phyloP scores from a whole-genome alignment of 2,113 vertebrate genomes.

The Anhinga anhinga region DNA sequence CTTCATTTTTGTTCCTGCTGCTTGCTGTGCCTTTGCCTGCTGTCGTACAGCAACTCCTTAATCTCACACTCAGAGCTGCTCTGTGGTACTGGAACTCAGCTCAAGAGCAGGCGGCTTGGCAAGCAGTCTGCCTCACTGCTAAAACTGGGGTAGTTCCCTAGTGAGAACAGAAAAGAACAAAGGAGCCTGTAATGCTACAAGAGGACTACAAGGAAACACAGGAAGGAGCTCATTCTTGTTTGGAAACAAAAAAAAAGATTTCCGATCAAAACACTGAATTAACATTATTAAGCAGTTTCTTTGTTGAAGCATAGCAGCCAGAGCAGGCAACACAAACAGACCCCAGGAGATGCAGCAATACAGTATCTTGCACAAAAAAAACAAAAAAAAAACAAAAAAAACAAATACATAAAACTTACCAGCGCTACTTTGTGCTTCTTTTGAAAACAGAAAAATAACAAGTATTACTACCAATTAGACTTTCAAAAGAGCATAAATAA shows the following conservation, averaged over 20 bases:
- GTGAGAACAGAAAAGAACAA: constrained; percentile 17
- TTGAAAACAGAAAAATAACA: background rate
- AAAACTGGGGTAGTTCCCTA: constrained; percentile 38
- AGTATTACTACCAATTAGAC: background rate
- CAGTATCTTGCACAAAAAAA: background rate
- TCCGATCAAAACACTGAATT: background rate
- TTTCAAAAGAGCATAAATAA: constrained; percentile 45
- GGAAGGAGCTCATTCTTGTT: background rate
- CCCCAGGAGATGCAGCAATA: background rate
- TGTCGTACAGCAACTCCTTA: background rate
- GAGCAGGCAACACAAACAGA: background rate
- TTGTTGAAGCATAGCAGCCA: background rate
- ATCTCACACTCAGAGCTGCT: background rate
- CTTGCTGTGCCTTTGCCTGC: background rate
- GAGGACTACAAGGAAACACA: background rate
- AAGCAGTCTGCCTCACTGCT: background rate
- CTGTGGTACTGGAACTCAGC: background rate
- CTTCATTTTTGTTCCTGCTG: background rate
- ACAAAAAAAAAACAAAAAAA: too few relatives aligned
- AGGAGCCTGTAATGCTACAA: constrained; percentile 8
- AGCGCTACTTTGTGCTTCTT: background rate
- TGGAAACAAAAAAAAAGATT: background rate
- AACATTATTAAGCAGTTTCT: background rate
- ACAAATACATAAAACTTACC: background rate
- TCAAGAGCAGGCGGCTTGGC: background rate